Evolutionary conservation across 2,888 invertebrate species (phyloP).

Genomic region (Yponomeuta malinellus): DNA sequence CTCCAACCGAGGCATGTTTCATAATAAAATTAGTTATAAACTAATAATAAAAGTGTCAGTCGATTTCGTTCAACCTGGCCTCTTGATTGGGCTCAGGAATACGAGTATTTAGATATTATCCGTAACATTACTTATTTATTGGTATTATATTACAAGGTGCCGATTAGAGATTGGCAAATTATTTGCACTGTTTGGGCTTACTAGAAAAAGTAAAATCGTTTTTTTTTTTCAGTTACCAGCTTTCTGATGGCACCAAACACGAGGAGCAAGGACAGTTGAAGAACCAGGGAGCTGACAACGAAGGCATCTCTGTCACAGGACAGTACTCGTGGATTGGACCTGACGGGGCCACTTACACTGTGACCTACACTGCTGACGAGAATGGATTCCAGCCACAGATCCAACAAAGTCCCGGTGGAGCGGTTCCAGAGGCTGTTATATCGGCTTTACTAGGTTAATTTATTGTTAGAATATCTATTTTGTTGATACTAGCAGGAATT

Average conservation of each 20-base stretch:
- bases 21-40: background rate
- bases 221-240: conserved; percentile 57
- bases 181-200: too few species aligned
- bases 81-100: too few species aligned
- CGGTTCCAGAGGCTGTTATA: conserved; percentile 49
- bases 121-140: too few species aligned
- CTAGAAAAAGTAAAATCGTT: too few species aligned
- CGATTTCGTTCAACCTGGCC: too few species aligned
- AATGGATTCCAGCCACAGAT: conserved; percentile 68
- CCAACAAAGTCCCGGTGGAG: conserved; percentile 58
- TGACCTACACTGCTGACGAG: conserved; percentile 76
- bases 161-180: too few species aligned
- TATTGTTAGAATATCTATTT: background rate
- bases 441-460: conserved; percentile 54
- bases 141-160: too few species aligned
- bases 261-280: conserved; percentile 74
- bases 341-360: conserved; percentile 75
- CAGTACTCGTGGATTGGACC: conserved; percentile 73
- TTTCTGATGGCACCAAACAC: conserved; percentile 74
- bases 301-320: conserved; percentile 73
- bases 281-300: conserved; percentile 74
- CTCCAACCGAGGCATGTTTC: background rate
- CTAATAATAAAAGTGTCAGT: too few species aligned
- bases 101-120: too few species aligned
- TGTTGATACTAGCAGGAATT: too few species aligned